Base-by-base conservation (phyloP, 2,888 invertebrate species). In the Tridacna crocea region DNA sequence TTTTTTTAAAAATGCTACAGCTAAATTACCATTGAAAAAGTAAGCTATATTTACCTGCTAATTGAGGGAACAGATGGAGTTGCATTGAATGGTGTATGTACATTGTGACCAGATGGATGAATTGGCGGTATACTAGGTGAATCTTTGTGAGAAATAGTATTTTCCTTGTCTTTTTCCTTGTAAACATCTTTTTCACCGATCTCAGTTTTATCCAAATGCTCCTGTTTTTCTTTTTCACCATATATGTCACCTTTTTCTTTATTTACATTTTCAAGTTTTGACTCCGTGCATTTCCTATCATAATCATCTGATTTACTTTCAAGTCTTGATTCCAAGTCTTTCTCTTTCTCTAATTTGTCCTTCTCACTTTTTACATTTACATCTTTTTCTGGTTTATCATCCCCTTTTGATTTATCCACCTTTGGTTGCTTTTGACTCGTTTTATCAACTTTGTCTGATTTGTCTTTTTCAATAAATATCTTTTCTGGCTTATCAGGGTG, bases 21-120 rank as follows among this genome's bases (percentile, higher is more conserved):
- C 36, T 36, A 8, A 36, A 36, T 36, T 36, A 36, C 36, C 36
- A 36, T 2, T 36, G 26, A 47, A 72, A 58, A 22, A 70, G 46
- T 46, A 36, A 48, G 72, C n/a, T 75, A 72, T 68, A 76, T 87
- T 82, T 77, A 91, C 91, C 90, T 91, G 84, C 84, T 89, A 47
- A 91, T 80, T 27, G 89, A 83, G 61, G 90, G 90, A 72, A 90
- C 89, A 13, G 89, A 85, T 47, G 88, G 91, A 72, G 91, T 91
- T 72, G 82, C 83, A 65, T 84, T 84, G 12, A 79, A 79, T 15
- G 84, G 78, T 46, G 72, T 84, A 63, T 80, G 82, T 24, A 81
- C 36, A 55, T 79, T 83, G 65, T 80, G 84, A 73, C 80, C 83
- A 79, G 81, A 65, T 60, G 73, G 82, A 61, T 84, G 82, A 47